phyloP scores from a whole-genome alignment of 2,888 invertebrate genomes.

The Lobophora halterata region DNA sequence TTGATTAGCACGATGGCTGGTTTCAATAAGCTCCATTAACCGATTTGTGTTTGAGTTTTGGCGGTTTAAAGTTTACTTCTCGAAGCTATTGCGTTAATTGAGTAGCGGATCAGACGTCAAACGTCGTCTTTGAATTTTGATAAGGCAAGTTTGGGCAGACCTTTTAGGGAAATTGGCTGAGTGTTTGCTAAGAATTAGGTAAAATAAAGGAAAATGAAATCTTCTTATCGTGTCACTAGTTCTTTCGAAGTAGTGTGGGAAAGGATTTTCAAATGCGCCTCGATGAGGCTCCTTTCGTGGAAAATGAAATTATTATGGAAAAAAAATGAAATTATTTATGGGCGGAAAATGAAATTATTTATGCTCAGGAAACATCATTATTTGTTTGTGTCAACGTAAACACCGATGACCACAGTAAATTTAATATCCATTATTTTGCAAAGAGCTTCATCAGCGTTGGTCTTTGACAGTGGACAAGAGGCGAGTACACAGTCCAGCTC shows the following conservation, averaged over 20 bases:
- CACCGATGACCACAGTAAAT: not conserved
- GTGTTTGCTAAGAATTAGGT: too few species aligned
- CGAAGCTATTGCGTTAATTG: constrained; percentile 55
- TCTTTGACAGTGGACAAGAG: constrained; percentile 66
- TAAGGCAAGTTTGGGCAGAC: constrained; percentile 31
- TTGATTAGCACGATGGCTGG: constrained; percentile 67
- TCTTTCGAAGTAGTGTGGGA: too few species aligned
- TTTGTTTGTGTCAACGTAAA: not conserved
- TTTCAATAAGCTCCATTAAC: constrained; percentile 75
- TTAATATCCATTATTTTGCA: constrained; percentile 8
- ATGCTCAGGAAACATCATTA: too few species aligned
- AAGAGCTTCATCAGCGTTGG: constrained; percentile 22
- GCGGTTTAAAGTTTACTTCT: constrained; percentile 59
- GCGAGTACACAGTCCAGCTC: constrained; percentile 60
- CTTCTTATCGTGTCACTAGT: too few species aligned
- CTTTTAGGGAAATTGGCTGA: constrained; percentile 26
- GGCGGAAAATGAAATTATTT: too few species aligned
- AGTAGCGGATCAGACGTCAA: constrained; percentile 44
- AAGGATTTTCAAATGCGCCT: too few species aligned
- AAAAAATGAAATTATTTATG: too few species aligned
- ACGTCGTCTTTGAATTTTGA: constrained; percentile 34
- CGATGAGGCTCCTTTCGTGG: too few species aligned
- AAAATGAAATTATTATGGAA: too few species aligned
- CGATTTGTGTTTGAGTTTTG: constrained; percentile 67
- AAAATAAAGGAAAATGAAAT: too few species aligned